Conservation (phyloP, 2,113 vertebrate genomes). For the Sardina pilchardus region DNA sequence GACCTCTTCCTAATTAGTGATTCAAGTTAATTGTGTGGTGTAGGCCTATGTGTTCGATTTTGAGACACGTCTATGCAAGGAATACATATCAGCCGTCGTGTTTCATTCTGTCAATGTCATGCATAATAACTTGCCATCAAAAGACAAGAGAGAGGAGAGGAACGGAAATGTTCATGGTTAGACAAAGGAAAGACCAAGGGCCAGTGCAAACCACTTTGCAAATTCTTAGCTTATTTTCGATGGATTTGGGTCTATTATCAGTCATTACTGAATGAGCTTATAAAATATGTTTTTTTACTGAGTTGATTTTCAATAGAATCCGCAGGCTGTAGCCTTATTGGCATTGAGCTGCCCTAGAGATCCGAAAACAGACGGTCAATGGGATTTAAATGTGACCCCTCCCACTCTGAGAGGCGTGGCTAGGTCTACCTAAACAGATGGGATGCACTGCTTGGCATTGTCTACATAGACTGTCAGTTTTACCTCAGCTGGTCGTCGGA, state of each 20-base stretch:
- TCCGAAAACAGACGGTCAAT: conserved; percentile 12
- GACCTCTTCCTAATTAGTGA: background rate
- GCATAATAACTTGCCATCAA: background rate
- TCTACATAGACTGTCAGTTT: conserved; percentile 63
- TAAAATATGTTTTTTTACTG: background rate
- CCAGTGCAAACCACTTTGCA: background rate
- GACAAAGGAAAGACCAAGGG: background rate
- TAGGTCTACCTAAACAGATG: conserved; percentile 71
- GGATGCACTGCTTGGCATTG: conserved; percentile 57
- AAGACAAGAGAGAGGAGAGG: background rate
- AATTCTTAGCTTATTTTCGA: background rate
- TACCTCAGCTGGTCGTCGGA: conserved; percentile 39
- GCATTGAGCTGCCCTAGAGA: background rate
- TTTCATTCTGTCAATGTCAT: background rate
- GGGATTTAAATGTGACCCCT: conserved; percentile 64
- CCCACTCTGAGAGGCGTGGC: conserved; percentile 66
- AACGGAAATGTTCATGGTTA: background rate
- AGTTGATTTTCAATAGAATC: background rate
- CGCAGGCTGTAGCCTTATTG: background rate
- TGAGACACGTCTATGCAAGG: background rate
- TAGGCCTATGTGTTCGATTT: background rate
- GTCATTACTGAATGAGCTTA: background rate
- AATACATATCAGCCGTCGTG: background rate
- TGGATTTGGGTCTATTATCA: background rate
- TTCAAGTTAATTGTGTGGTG: background rate